Percentiles rank a stretch among this genome's conserved stretches.
These are phyloP conservation scores for Epinotia bilunana DNA, from an alignment of 2,888 invertebrate genomes.

Conservation along the genomic window DNA sequence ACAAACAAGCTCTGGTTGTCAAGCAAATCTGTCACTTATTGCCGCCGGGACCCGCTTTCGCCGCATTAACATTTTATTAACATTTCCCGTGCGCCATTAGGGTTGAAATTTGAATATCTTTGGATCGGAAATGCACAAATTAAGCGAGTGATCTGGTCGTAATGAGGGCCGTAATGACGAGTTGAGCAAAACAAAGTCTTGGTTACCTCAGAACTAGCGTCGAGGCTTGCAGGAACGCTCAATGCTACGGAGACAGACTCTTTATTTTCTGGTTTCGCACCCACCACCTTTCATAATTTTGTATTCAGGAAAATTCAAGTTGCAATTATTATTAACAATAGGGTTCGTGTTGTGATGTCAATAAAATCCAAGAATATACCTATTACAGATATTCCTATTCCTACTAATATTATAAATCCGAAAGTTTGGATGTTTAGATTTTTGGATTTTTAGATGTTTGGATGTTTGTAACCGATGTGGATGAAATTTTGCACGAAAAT, in stretches of 20 bases:
- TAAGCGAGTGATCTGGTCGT: conserved; percentile 82
- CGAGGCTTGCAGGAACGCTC: conserved; percentile 46
- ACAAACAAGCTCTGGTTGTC: conserved; percentile 79
- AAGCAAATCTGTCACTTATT: conserved; percentile 84
- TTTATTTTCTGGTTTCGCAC: background rate
- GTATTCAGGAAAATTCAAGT: too few relatives aligned
- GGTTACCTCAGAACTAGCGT: conserved; percentile 68
- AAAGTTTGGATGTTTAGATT: too few relatives aligned
- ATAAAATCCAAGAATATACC: too few relatives aligned
- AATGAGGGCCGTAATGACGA: conserved; percentile 83
- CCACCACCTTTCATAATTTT: background rate
- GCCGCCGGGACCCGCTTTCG: conserved; percentile 75
- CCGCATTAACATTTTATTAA: conserved; percentile 83
- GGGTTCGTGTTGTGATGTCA: too few relatives aligned
- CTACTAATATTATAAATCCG: too few relatives aligned
- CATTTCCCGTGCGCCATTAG: conserved; percentile 83
- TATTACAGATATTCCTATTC: too few relatives aligned
- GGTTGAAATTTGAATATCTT: conserved; percentile 83
- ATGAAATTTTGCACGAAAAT: too few relatives aligned
- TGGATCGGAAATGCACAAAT: conserved; percentile 84
- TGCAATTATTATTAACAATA: too few relatives aligned
- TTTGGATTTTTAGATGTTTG: too few relatives aligned
- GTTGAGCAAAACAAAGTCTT: conserved; percentile 78
- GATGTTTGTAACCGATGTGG: too few relatives aligned
- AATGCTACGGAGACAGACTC: conserved; percentile 60